Conservation (phyloP, 2,888 invertebrate species). For the Drosophila fungiperda region DNA sequence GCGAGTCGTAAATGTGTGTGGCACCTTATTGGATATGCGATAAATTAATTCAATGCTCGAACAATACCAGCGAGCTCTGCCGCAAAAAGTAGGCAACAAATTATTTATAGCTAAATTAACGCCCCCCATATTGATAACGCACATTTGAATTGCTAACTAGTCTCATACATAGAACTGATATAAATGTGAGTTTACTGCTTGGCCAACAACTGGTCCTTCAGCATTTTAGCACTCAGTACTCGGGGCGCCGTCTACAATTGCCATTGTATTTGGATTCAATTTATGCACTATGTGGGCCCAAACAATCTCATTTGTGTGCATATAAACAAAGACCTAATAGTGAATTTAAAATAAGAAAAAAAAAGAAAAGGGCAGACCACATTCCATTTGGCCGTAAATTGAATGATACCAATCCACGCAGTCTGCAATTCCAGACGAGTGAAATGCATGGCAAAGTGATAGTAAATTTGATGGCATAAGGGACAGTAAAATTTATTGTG, state of each 20-base stretch:
- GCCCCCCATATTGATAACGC: constrained; percentile 54
- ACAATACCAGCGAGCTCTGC: constrained; percentile 15
- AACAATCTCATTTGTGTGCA: constrained; percentile 14
- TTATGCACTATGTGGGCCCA: constrained; percentile 51
- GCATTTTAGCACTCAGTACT: constrained; percentile 17
- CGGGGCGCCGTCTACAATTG: constrained; percentile 9
- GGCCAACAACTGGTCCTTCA: constrained; percentile 4
- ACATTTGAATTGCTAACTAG: constrained; percentile 68
- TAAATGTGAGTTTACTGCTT: constrained; percentile 57
- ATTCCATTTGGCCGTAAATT: constrained; percentile 64
- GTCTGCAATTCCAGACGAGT: constrained; percentile 66
- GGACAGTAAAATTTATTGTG: constrained; percentile 73
- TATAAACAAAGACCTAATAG: constrained; percentile 68
- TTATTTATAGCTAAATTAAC: constrained; percentile 67
- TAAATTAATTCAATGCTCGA: constrained; percentile 39
- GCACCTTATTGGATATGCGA: constrained; percentile 7
- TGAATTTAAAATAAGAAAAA: constrained; percentile 61
- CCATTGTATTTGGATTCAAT: constrained; percentile 51
- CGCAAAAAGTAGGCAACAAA: constrained; percentile 71
- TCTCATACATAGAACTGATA: constrained; percentile 65
- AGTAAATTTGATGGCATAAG: constrained; percentile 66
- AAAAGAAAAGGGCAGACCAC: constrained; percentile 10
- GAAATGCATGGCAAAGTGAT: constrained; percentile 59
- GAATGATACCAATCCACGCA: constrained; percentile 63
- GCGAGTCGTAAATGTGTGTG: constrained; percentile 11